Base-by-base conservation (phyloP, 2,113 vertebrate genomes). In the Baryphthengus martii region DNA sequence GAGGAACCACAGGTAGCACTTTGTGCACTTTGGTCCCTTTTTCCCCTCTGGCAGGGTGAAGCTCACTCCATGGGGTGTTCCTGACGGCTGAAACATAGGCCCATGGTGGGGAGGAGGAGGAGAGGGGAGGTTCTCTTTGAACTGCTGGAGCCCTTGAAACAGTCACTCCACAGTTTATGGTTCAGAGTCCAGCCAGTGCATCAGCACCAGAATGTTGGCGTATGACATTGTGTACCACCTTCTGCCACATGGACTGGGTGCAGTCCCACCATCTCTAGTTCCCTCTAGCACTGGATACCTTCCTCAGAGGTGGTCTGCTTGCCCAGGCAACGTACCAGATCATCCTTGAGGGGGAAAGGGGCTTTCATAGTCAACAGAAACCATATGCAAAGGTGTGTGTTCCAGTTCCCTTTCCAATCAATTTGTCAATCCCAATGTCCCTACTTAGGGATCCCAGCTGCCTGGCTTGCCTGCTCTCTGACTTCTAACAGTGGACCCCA, bases 161-260 rank as follows among this genome's bases (percentile, higher is more conserved):
- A 39, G 37, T 19, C 24, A 31, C 11, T 72, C 8, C 26, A 39
- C 9, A 14, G 23, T 37, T 55, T 7, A 25, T 66, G 56, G 17
- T 52, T 79, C 2, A 3, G 52, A 44, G 26, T 62, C 72, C 0
- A 2, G 37, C 23, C 26, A 21, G 23, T 37, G 45, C 26, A 6
- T 86, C 61, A 71, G 56, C 50, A 31, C 40, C 20, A 17, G 1
- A 1, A 6, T 56, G 50, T 20, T 71, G 35, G 50, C 23, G 14
- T 20, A 7, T 3, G 15, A 12, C 9, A n/a, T 75, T 56, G 50
- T 0, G 0, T 52, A 6, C 33, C 31, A 71, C 17, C 29, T 74
- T 65, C 49, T 86, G 45, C 53, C 21, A 26, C 6, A 2, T 37
- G 67, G 52, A 25, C 31, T 42, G 39, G 18, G 19, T 37, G 25